Base-by-base conservation (phyloP, 2,888 invertebrate genomes). In the Leptinotarsa tumamoca region DNA sequence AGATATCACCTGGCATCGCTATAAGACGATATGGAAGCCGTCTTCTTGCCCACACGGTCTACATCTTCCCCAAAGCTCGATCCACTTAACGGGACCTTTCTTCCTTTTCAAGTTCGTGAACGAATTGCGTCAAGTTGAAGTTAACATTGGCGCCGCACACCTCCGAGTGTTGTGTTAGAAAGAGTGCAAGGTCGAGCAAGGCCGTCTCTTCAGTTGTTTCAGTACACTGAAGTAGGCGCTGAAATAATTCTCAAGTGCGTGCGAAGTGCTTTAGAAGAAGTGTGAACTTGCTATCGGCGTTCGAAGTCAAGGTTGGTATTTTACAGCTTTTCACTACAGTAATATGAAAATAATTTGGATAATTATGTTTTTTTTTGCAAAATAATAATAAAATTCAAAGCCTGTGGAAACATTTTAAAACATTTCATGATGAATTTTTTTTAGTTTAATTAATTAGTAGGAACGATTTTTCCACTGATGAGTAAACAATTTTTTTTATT, bases 201-300 rank as follows among this genome's bases (percentile, higher is more conserved):
- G 63, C 63, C 63, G 63, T 63, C 63, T 63, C 63, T 63, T 63
- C 63, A 63, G 63, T 33, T 43, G 43, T 63, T 63, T 63, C 63
- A 63, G 63, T 43, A 63, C 17, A n/a, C 27, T 63, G 4, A 43
- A 63, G 61, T 4, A 27, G 33, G 63, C 63, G 63, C 63, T 63
- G 63, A 63, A 63, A 63, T 43, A 43, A 43, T 63, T 27, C n/a
- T n/a, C 63, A 5, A 63, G 63, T 63, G 63, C 63, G 63, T 13
- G 63, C 43, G 63, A 58, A 33, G 63, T 63, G 33, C 58, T 15
- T 58, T 43, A n/a, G n/a, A 33, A 63, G 63, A 63, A 63, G 63
- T 33, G 63, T 63, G 63, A 63, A 43, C 43, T 33, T 33, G 43
- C 43, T n/a, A 2, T 4, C 17, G 43, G 63, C n/a, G 43, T 58